These are phyloP conservation scores for Drosophila subobscura DNA, from an alignment of 1,140 invertebrate species.

Conservation along the genomic window DNA sequence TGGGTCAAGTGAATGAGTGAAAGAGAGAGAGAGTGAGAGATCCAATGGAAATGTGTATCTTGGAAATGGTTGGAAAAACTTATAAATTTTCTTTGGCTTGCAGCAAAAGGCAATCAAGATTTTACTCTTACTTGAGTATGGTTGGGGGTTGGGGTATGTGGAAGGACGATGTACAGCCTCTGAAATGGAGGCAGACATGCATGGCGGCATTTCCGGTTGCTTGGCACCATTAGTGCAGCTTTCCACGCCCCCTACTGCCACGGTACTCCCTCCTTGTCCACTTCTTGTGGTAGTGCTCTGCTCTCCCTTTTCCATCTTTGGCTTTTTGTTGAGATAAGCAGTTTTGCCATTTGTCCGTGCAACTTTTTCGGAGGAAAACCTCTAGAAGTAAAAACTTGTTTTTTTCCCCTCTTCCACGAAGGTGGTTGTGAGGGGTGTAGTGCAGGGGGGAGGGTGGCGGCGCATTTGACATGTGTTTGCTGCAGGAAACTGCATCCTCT, in stretches of 20 bases:
- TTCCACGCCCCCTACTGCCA: conserved; percentile 54
- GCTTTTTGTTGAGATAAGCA: conserved; percentile 80
- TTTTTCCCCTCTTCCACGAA: conserved; percentile 25
- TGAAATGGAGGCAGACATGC: conserved; percentile 76
- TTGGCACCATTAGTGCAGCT: conserved; percentile 79
- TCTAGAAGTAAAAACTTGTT: conserved; percentile 78
- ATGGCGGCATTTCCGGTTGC: conserved; percentile 80
- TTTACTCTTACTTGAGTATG: conserved; percentile 25
- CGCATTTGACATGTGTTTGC: conserved; percentile 77
- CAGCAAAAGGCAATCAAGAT: conserved; percentile 80
- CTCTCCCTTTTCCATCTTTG: conserved; percentile 47
- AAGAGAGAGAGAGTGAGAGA: no score
- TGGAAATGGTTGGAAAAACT: conserved; percentile 12
- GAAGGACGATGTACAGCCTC: conserved; percentile 69
- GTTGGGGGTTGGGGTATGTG: neutral
- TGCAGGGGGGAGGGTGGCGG: neutral
- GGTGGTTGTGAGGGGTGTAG: neutral
- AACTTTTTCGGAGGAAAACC: conserved; percentile 38
- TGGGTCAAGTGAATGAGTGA: no score
- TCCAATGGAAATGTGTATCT: conserved; percentile 7
- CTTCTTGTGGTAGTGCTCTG: conserved; percentile 12
- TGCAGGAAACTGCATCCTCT: conserved; percentile 41
- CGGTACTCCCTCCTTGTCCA: conserved; percentile 7
- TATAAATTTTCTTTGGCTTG: conserved; percentile 53
- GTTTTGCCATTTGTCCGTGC: conserved; percentile 57